Percentiles rank a stretch among this genome's conserved stretches.
Evolutionary conservation across 2,888 invertebrate species (phyloP).

Genomic region (Acanthosepion lycidas): DNA sequence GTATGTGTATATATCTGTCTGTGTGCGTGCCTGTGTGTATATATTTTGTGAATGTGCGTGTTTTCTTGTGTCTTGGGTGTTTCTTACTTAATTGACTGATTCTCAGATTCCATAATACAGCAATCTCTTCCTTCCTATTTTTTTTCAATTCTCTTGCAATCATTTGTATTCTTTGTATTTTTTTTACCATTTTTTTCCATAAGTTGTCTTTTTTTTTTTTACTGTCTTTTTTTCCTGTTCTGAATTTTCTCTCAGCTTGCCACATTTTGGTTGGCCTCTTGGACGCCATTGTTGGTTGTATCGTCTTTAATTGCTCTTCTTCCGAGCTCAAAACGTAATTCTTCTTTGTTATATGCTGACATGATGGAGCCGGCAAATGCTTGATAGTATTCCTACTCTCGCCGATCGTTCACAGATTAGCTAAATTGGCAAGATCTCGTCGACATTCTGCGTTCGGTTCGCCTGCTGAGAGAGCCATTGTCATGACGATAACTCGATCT

Average conservation of each 20-base stretch:
- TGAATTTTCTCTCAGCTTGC: not conserved
- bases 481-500: not conserved
- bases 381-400: not conserved
- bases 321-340: not conserved
- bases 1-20: too few relatives aligned
- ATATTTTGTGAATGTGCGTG: too few relatives aligned
- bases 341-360: not conserved
- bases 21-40: too few relatives aligned
- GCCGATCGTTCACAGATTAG: not conserved
- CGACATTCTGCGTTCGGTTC: not conserved
- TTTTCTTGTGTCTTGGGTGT: too few relatives aligned
- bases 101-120: not conserved
- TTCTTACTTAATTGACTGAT: too few relatives aligned
- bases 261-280: not conserved
- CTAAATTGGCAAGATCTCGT: not conserved
- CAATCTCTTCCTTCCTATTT: not conserved
- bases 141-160: not conserved
- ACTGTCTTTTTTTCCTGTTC: not conserved
- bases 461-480: not conserved
- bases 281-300: not conserved
- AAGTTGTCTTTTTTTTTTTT: not conserved
- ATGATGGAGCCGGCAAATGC: not conserved
- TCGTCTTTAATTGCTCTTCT: constrained; percentile 9
- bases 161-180: not conserved
- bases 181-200: not conserved